These are phyloP conservation scores for Takifugu ocellatus DNA, from an alignment of 2,797 vertebrate genomes.

Conservation along the genomic window DNA sequence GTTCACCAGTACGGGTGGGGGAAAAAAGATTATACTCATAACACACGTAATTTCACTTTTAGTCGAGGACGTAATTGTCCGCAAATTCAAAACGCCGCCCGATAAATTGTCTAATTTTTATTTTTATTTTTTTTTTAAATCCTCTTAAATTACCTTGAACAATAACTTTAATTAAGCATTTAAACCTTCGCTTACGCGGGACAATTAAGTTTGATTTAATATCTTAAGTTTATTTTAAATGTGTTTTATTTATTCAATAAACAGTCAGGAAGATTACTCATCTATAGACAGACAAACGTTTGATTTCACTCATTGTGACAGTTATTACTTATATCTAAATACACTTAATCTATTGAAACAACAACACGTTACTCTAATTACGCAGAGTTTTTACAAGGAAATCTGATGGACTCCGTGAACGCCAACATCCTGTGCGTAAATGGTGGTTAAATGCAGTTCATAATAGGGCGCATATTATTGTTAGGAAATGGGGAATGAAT, in stretches of 20 bases:
- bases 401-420: constrained; percentile 5
- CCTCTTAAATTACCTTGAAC: too few species aligned
- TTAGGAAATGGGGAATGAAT: constrained; percentile 44
- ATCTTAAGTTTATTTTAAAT: neutral
- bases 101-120: too few species aligned
- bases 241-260: too few species aligned
- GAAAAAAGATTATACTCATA: too few species aligned
- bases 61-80: too few species aligned
- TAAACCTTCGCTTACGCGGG: neutral
- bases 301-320: neutral
- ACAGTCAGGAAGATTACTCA: too few species aligned
- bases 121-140: too few species aligned
- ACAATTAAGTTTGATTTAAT: neutral
- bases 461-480: constrained; percentile 39
- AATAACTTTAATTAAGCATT: neutral
- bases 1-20: too few species aligned
- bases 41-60: too few species aligned
- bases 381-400: constrained; percentile 38
- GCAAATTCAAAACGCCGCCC: too few species aligned
- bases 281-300: neutral
- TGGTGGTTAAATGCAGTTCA: constrained; percentile 23
- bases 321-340: neutral
- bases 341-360: constrained; percentile 10
- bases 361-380: constrained; percentile 40
- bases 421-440: constrained; percentile 28